Conservation (phyloP, 2,888 invertebrate genomes). For the Fabriciana adippe region DNA sequence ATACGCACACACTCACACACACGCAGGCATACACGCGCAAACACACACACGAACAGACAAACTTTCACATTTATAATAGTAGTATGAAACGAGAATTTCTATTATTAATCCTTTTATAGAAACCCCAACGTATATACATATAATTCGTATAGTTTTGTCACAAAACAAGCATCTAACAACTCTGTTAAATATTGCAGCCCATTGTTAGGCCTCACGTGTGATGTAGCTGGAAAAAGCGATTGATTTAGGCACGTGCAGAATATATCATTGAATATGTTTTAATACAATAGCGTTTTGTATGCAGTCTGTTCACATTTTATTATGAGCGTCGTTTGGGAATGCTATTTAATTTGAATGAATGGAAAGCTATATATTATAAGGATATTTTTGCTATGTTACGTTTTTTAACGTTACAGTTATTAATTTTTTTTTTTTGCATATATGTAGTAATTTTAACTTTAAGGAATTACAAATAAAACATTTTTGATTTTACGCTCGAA, state of each 20-base stretch:
- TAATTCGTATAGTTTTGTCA: background rate
- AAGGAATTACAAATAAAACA: too few relatives aligned
- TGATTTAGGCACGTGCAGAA: constrained; percentile 12
- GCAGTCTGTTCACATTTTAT: constrained; percentile 6
- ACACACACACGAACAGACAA: too few relatives aligned
- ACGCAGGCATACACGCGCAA: too few relatives aligned
- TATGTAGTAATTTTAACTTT: too few relatives aligned
- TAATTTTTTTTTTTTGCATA: too few relatives aligned
- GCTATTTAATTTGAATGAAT: background rate
- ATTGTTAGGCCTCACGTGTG: constrained; percentile 26
- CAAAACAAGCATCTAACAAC: background rate
- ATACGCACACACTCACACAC: background rate
- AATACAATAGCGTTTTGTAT: constrained; percentile 13
- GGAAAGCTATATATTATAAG: background rate
- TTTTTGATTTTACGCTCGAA: too few relatives aligned
- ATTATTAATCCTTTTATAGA: background rate
- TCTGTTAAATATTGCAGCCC: background rate
- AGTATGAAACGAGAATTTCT: background rate
- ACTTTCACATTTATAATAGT: too few relatives aligned
- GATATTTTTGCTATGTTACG: background rate
- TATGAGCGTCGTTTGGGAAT: background rate
- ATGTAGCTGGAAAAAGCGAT: constrained; percentile 30
- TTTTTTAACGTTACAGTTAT: too few relatives aligned
- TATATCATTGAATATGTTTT: constrained; percentile 17
- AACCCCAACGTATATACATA: too few relatives aligned